Evolutionary conservation across 1,140 invertebrate species (phyloP), one percentile per base, ranked within the genome.

Genomic region (Atta colombica): DNA sequence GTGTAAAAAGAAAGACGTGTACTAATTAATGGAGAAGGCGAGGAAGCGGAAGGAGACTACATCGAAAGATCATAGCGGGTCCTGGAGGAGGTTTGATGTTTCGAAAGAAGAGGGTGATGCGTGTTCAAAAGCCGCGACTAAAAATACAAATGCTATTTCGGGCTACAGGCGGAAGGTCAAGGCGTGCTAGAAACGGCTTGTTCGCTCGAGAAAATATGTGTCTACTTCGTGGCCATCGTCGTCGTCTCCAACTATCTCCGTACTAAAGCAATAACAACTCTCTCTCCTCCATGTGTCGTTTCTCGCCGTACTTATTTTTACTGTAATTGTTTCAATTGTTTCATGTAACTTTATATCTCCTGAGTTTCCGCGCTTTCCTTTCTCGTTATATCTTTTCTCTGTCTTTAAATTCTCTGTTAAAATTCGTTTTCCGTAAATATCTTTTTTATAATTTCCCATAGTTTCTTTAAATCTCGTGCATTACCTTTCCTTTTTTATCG

Each of bases 131-230:
- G 86, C 80, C 82, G 49, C 53, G 71, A 91, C 92, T 93, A 93
- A 93, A 93, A 93, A 93, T 93, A 93, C 82, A 88, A 91, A 88
- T 78, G 91, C 92, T 93, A 93, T 93, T 93, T 90, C 84, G 82
- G 82, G 88, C 86, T 55, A 71, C 86, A 87, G 88, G 84, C 91
- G 89, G 91, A 93, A 93, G 92, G 93, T 93, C 93, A 93, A 93
- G 93, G 93, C 88, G 86, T 86, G 82, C 87, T 90, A 88, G 82
- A 89, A 90, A 92, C 86, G 71, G 81, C 81, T 65, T 58, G 88
- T 77, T 86, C 71, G 77, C 84, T 60, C 72, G 81, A 89, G 84
- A 66, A 86, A 91, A 89, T 87, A 74, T 86, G 80, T 87, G 85
- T 87, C 87, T 74, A 61, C 69, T 74, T 88, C 77, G 65, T 49